Base-by-base conservation (phyloP, 2,113 vertebrate species). In the Ceyx melanurus region DNA sequence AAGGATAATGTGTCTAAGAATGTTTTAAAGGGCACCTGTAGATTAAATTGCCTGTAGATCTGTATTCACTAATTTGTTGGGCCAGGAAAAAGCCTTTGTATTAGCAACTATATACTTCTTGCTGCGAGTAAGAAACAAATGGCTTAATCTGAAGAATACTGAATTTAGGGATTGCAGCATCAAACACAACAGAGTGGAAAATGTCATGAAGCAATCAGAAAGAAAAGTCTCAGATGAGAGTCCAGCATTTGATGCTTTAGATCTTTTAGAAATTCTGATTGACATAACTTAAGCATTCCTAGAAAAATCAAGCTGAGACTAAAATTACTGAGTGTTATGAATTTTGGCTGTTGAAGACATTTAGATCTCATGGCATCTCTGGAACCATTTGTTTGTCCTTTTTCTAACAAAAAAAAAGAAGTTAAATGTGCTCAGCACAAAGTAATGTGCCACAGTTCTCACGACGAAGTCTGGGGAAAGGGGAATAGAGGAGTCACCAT, bases 361-460 rank as follows among this genome's bases (percentile, higher is more conserved):
- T 84, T 71, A 82, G 57, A 78, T 17, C 31, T 92, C 2, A 0
- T 56, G 18, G 28, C 45, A 62, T 70, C 66, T 11, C 29, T 85
- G 37, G n/a, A 93, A 90, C 2, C 2, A 62, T 61, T 86, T 65
- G 10, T 18, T 35, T 16, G 4, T n/a, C 54, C 26, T 56, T 92
- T 79, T 86, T 66, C 46, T 77, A 70, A 60, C 8, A 82, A 81
- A 76, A 74, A 82, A 60, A 48, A 75, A 62, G n/a, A 71, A 15
- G 22, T 67, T 82, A 51, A 45, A 71, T 71, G 40, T 51, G 28
- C 56, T 92, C 91, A 91, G 78, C 64, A 67, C 42, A 48, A 74
- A 95, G 68, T 67, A 45, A 82, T 42, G 81, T 71, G 81, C 80
- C 84, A 82, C 33, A 90, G 75, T 73, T 93, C 74, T 89, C 89